Base-by-base conservation (phyloP, 1,140 invertebrate genomes). In the Metopolophium dirhodum region DNA sequence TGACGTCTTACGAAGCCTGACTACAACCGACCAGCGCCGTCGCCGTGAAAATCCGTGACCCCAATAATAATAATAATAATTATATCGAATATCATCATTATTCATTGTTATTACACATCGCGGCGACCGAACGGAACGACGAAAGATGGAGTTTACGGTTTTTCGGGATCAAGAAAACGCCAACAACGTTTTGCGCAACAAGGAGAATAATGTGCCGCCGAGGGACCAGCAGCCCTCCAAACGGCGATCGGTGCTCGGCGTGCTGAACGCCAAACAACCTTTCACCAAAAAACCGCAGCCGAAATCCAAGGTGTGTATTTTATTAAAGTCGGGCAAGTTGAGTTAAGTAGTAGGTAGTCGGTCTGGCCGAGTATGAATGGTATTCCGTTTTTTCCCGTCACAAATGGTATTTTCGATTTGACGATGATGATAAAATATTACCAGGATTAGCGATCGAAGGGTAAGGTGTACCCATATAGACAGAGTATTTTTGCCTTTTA, bases 191-290 rank as follows among this genome's bases (percentile, higher is more conserved):
- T 14, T 51, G 49, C 91, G 91, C 23, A 90, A 90, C 47, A 93
- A 93, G 35, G 91, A 93, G 26, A 93, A 93, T 23, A 90, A 90
- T 26, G 23, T 90, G 37, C 41, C 85, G 2, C 3, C 49, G 4
- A 93, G 47, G 35, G 90, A 91, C 3, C 61, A 82, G 9, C 82
- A 41, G 6, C 23, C 57, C 3, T 14, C 54, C 23, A 82, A 95
- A 47, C 96, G 96, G 94, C 96, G 97, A 91, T 95, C 96, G 20
- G 96, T 96, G 45, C 95, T 96, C 4, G 96, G 96, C 1, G 95
- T 95, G 35, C 94, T 96, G 26, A 95, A 96, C 94, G 95, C 95
- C n/a, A 91, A 93, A 20, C 91, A 83, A 57, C 91, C 45, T 2
- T 86, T 85, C 7, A 41, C 7, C 37, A 93, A 86, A 86, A 83